Conservation (phyloP, 2,888 invertebrate genomes). For the Leucophenga montana region DNA sequence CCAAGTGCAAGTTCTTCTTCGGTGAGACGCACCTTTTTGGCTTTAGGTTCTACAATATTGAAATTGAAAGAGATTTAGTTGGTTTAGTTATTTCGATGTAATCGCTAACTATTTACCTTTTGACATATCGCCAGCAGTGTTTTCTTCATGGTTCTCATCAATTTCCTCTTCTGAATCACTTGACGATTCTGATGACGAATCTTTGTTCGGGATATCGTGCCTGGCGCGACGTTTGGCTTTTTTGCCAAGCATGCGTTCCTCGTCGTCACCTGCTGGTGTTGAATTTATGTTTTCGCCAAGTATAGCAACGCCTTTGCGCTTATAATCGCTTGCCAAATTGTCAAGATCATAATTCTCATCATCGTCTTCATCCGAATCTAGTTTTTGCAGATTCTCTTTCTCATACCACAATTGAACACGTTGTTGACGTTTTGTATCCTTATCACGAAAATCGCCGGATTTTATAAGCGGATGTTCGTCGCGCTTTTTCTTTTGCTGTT, state of each 20-base stretch:
- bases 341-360: slow-evolving; percentile 92
- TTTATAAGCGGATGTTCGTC: slow-evolving; percentile 82
- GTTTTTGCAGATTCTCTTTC: slow-evolving; percentile 85
- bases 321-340: slow-evolving; percentile 81
- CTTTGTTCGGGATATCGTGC: slow-evolving; percentile 51
- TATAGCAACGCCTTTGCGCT: slow-evolving; percentile 79
- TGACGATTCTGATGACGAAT: slow-evolving; percentile 54
- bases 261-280: neutral
- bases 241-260: slow-evolving; percentile 59
- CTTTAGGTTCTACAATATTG: slow-evolving; percentile 48
- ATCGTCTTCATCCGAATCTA: slow-evolving; percentile 87
- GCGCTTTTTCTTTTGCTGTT: slow-evolving; percentile 61
- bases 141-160: slow-evolving; percentile 43
- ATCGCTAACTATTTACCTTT: slow-evolving; percentile 50
- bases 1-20: slow-evolving; percentile 94
- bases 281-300: slow-evolving; percentile 61
- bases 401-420: slow-evolving; percentile 92
- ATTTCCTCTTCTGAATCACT: slow-evolving; percentile 61
- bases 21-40: slow-evolving; percentile 81
- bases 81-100: slow-evolving; percentile 25
- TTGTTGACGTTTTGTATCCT: slow-evolving; percentile 81
- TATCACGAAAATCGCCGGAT: slow-evolving; percentile 85
- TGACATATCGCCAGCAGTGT: slow-evolving; percentile 48
- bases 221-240: slow-evolving; percentile 69
- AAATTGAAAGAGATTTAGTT: neutral